These are phyloP conservation scores for Anguilla marmorata DNA, from an alignment of 2,797 vertebrate genomes.

Conservation along the genomic window DNA sequence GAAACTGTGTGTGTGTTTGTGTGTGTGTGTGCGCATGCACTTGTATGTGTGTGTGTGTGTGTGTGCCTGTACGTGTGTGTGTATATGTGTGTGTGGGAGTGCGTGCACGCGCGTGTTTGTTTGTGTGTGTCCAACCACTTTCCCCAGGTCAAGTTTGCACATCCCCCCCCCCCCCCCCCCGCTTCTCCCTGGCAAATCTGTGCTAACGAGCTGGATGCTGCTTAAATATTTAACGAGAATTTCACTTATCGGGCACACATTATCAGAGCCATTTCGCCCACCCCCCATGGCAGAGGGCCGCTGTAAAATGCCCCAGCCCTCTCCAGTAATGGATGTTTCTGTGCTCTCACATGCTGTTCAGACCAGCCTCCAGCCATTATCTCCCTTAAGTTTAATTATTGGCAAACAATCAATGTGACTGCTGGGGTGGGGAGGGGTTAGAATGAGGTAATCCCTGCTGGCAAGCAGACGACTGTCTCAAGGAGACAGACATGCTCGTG, in stretches of 20 bases:
- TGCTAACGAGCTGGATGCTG: slow-evolving; percentile 10
- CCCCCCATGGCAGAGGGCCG: background rate
- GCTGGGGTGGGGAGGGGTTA: background rate
- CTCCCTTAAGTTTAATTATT: background rate
- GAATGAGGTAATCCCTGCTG: background rate
- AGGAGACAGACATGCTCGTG: background rate
- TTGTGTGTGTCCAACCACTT: background rate
- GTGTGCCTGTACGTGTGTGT: too few relatives aligned
- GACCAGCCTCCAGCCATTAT: slow-evolving; percentile 12
- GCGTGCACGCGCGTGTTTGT: too few relatives aligned
- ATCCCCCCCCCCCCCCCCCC: background rate
- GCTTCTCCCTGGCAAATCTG: background rate
- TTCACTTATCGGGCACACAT: slow-evolving; percentile 3
- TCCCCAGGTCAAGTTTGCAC: background rate
- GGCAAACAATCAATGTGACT: slow-evolving; percentile 8
- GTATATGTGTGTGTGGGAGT: too few relatives aligned
- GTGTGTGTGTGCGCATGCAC: background rate
- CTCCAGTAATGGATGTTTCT: background rate
- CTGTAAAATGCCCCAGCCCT: background rate
- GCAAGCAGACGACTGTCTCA: background rate
- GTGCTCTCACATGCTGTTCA: background rate
- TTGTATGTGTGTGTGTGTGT: too few relatives aligned
- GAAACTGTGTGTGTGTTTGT: background rate
- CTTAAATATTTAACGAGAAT: slow-evolving; percentile 9
- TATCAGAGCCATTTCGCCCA: background rate